A percentile compares a stretch with the other conserved stretches of the same genome.
phyloP scores from a whole-genome alignment of 2,113 vertebrate species.

The Pionites leucogaster region DNA sequence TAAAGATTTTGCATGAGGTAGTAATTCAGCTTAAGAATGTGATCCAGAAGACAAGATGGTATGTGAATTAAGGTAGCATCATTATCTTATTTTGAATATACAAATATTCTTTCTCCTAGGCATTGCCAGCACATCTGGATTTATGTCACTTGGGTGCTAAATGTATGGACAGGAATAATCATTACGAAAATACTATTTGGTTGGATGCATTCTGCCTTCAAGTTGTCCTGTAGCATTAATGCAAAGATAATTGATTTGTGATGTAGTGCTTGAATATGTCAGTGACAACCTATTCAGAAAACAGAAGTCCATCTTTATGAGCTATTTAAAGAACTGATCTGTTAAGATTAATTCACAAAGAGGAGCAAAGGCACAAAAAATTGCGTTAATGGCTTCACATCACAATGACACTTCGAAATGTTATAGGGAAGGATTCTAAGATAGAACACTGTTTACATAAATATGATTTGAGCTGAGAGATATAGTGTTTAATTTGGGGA shows the following conservation, averaged over 20 bases:
- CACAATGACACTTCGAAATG: neutral
- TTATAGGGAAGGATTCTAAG: neutral
- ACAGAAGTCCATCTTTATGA: neutral
- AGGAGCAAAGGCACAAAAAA: neutral
- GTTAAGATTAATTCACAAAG: neutral
- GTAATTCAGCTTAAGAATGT: neutral
- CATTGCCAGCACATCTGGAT: neutral
- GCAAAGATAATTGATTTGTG: neutral
- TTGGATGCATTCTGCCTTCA: neutral
- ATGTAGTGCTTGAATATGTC: neutral
- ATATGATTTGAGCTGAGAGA: neutral
- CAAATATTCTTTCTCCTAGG: neutral
- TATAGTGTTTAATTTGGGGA: neutral
- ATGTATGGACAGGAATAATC: neutral
- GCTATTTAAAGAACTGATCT: neutral
- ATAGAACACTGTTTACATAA: neutral
- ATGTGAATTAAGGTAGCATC: neutral
- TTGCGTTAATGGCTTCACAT: neutral
- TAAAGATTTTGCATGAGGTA: neutral
- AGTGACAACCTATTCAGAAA: neutral
- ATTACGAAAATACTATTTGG: neutral
- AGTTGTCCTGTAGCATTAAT: neutral
- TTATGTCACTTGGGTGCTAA: neutral
- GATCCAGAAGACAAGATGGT: neutral
- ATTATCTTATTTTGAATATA: neutral